Conservation (phyloP, 2,113 vertebrate genomes). For the Campylomormyrus numenius region DNA sequence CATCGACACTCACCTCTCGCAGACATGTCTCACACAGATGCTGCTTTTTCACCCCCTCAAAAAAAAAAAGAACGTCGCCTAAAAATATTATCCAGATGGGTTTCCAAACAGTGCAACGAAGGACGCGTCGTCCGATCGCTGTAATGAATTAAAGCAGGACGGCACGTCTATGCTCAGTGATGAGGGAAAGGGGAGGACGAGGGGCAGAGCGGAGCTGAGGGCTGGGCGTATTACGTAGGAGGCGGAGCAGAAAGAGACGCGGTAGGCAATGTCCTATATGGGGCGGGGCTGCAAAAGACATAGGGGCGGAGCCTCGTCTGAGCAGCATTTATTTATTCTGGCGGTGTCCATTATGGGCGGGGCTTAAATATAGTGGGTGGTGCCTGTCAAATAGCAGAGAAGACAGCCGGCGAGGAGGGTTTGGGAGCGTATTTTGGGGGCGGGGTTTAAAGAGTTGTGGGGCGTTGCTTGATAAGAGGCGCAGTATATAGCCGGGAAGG, state of each 20-base stretch:
- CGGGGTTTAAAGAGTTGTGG: neutral
- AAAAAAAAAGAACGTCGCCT: neutral
- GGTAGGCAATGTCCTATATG: neutral
- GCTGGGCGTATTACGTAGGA: neutral
- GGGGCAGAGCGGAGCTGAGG: neutral
- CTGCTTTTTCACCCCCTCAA: neutral
- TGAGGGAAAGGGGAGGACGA: neutral
- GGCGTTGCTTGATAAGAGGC: neutral
- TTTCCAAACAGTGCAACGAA: neutral
- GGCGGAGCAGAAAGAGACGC: neutral
- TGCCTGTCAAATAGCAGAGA: neutral
- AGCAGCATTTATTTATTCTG: neutral
- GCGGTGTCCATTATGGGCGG: neutral
- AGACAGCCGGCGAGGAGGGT: neutral
- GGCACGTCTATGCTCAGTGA: neutral
- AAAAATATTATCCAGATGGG: neutral
- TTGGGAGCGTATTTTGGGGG: neutral
- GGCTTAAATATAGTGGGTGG: neutral
- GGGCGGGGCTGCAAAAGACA: neutral
- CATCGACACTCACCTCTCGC: constrained; percentile 55
- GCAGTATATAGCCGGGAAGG: neutral
- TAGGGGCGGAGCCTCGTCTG: neutral
- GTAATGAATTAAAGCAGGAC: neutral
- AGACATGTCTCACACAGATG: constrained; percentile 50
- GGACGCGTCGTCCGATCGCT: neutral